These are phyloP conservation scores for Drosophila paracracens DNA, from an alignment of 2,888 invertebrate species.

Conservation along the genomic window DNA sequence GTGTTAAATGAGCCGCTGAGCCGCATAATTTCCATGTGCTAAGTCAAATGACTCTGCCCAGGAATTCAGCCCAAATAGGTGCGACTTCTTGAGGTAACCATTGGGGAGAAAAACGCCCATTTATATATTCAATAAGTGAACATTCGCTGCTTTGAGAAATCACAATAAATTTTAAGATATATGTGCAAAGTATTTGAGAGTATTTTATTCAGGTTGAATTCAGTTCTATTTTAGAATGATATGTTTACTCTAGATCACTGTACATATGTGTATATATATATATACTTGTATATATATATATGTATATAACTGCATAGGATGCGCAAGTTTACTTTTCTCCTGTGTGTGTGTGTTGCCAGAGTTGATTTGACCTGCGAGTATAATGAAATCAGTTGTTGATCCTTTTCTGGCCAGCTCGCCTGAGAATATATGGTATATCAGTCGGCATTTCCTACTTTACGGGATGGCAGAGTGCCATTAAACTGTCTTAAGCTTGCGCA, in stretches of 20 bases:
- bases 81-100: background rate
- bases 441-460: slow-evolving; percentile 4
- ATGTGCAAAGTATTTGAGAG: background rate
- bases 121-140: background rate
- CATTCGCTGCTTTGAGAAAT: background rate
- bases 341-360: slow-evolving; percentile 6
- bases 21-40: slow-evolving; percentile 56
- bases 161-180: background rate
- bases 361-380: slow-evolving; percentile 24
- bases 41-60: slow-evolving; percentile 21
- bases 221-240: background rate
- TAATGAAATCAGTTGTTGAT: slow-evolving; percentile 32
- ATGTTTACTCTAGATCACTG: background rate
- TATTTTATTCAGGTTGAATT: background rate
- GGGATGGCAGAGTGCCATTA: slow-evolving; percentile 41
- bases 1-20: slow-evolving; percentile 70
- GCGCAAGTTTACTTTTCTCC: slow-evolving; percentile 4
- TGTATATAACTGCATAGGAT: no score
- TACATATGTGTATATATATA: background rate
- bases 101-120: background rate
- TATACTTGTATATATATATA: no score
- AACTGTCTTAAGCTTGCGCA: slow-evolving; percentile 48
- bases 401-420: background rate
- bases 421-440: slow-evolving; percentile 23
- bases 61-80: background rate